Evolutionary conservation across 2,888 invertebrate species (phyloP).

Genomic region (Acanthosepion esculentum): DNA sequence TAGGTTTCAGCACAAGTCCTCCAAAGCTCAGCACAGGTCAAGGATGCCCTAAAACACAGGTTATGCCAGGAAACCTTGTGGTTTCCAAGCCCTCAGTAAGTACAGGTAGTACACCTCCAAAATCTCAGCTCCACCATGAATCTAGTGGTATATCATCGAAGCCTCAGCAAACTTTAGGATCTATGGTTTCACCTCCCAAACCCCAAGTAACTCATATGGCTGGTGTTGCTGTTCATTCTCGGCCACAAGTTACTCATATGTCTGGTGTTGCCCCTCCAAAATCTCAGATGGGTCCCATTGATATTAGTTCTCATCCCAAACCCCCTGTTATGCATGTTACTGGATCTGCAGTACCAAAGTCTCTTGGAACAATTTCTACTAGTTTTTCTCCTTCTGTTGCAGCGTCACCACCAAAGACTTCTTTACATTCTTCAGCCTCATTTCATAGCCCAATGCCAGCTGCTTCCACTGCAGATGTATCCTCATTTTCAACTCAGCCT

Average conservation of each 20-base stretch:
- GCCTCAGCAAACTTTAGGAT: not conserved
- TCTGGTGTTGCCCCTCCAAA: slow-evolving; percentile 37
- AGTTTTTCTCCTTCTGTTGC: not conserved
- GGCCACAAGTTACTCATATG: slow-evolving; percentile 40
- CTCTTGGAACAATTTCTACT: not conserved
- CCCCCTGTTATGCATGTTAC: slow-evolving; percentile 38
- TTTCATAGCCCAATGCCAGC: not conserved
- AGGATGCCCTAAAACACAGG: too few species aligned
- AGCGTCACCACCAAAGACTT: slow-evolving; percentile 36
- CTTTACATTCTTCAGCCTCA: not conserved
- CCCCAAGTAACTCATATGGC: slow-evolving; percentile 44
- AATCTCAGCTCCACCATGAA: not conserved
- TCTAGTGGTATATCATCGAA: not conserved
- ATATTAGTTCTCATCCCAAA: not conserved
- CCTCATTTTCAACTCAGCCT: not conserved
- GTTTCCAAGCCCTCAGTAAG: slow-evolving; percentile 25
- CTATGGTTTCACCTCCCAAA: not conserved
- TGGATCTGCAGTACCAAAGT: slow-evolving; percentile 35
- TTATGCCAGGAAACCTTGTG: not conserved
- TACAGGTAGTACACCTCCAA: not conserved
- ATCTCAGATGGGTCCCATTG: not conserved
- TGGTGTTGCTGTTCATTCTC: slow-evolving; percentile 35
- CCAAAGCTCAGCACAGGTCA: not conserved
- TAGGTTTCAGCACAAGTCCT: not conserved
- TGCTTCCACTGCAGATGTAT: not conserved